These are phyloP conservation scores for Aphelinus atriplicis DNA, from an alignment of 1,140 invertebrate species.

Conservation along the genomic window DNA sequence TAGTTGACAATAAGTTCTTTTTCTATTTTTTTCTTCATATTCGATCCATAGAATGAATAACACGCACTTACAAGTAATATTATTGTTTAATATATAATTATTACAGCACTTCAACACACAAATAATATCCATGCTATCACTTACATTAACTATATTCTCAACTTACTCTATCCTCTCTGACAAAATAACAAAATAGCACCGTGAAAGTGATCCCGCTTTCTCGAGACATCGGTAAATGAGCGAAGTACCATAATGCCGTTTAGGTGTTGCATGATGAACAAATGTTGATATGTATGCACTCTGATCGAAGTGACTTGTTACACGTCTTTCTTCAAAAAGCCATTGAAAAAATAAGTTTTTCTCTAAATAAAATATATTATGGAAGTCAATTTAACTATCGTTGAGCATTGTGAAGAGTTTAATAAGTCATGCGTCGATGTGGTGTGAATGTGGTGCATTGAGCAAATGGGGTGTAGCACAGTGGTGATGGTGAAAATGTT, in stretches of 20 bases:
- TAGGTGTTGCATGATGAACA: conserved; percentile 51
- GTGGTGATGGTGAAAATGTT: conserved; percentile 67
- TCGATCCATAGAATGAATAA: conserved; percentile 17
- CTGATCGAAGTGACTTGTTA: conserved; percentile 42
- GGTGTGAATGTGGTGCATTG: too few species aligned
- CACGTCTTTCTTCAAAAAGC: not conserved
- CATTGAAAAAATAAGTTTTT: not conserved
- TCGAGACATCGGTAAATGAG: conserved; percentile 36
- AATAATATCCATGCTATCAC: conserved; percentile 33
- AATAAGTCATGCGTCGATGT: too few species aligned
- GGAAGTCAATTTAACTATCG: too few species aligned
- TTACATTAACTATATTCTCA: conserved; percentile 30
- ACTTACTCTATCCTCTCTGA: conserved; percentile 29
- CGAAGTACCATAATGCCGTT: conserved; percentile 27
- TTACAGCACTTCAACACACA: conserved; percentile 36
- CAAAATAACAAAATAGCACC: conserved; percentile 28
- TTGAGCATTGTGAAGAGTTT: too few species aligned
- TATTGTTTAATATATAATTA: conserved; percentile 35
- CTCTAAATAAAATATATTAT: too few species aligned
- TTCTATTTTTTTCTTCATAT: conserved; percentile 9
- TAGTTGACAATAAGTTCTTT: not conserved
- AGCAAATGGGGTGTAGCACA: conserved; percentile 47
- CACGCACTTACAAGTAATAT: conserved; percentile 21
- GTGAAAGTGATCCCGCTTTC: conserved; percentile 33
- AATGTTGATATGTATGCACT: conserved; percentile 49